phyloP scores from a whole-genome alignment of 2,113 vertebrate species.

The Ammodramus savannarum region DNA sequence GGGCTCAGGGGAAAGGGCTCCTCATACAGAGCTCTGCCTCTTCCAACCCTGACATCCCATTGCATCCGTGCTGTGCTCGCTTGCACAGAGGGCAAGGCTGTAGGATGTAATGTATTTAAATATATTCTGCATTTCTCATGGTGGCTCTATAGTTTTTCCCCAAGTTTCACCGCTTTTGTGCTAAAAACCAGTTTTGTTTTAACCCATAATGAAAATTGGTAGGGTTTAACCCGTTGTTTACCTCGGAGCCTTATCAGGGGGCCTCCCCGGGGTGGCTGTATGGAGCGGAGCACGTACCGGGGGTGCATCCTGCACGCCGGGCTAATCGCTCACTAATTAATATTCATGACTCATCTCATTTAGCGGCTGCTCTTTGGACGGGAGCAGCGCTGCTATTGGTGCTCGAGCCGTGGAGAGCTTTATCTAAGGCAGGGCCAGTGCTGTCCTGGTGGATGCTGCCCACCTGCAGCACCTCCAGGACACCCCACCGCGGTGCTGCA shows the following conservation, averaged over 20 bases:
- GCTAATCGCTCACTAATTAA: constrained; percentile 59
- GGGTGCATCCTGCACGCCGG: constrained; percentile 15
- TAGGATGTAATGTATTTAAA: background rate
- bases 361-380: constrained; percentile 46
- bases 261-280: constrained; percentile 11
- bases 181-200: background rate
- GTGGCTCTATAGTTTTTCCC: background rate
- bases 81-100: constrained; percentile 19
- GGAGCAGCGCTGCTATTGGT: constrained; percentile 26
- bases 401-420: background rate
- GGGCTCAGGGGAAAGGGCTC: background rate
- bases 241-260: background rate
- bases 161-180: background rate
- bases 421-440: constrained; percentile 8
- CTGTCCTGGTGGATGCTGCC: background rate
- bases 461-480: background rate
- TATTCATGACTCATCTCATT: constrained; percentile 73
- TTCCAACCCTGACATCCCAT: background rate
- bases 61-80: background rate
- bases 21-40: background rate
- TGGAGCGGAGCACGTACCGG: background rate
- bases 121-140: background rate
- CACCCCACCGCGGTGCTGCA: background rate
- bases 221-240: background rate
- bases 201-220: background rate